These are phyloP conservation scores for Leucopsar rothschildi DNA, from an alignment of 2,113 vertebrate species.

Conservation along the genomic window DNA sequence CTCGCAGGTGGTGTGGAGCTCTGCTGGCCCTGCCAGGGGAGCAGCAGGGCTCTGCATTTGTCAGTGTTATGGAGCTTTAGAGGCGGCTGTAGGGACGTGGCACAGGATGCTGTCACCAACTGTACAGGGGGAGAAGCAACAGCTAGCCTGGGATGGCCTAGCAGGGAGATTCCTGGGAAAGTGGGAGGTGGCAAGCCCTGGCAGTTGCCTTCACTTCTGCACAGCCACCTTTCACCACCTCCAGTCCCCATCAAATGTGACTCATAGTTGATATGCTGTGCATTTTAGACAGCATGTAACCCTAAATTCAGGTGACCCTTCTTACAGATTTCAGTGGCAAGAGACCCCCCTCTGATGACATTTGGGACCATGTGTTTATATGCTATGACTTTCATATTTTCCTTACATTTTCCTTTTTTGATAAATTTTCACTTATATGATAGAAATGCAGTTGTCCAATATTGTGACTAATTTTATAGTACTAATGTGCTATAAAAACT, in stretches of 20 bases:
- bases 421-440: background rate
- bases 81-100: background rate
- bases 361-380: background rate
- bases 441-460: background rate
- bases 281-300: background rate
- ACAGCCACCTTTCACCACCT: background rate
- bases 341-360: fast-evolving
- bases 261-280: fast-evolving
- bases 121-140: background rate
- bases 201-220: background rate
- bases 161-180: background rate
- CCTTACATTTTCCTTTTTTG: background rate
- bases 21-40: background rate
- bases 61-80: fast-evolving
- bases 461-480: background rate
- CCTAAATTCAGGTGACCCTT: background rate
- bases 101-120: background rate
- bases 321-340: background rate
- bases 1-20: background rate
- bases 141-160: fast-evolving
- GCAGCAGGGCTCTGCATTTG: background rate
- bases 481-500: fast-evolving
- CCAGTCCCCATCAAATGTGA: fast-evolving
- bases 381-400: background rate
- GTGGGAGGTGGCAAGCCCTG: fast-evolving